A percentile compares a stretch with the other conserved stretches of the same genome.
phyloP scores from a whole-genome alignment of 2,888 invertebrate genomes.

The Molorchus minor region DNA sequence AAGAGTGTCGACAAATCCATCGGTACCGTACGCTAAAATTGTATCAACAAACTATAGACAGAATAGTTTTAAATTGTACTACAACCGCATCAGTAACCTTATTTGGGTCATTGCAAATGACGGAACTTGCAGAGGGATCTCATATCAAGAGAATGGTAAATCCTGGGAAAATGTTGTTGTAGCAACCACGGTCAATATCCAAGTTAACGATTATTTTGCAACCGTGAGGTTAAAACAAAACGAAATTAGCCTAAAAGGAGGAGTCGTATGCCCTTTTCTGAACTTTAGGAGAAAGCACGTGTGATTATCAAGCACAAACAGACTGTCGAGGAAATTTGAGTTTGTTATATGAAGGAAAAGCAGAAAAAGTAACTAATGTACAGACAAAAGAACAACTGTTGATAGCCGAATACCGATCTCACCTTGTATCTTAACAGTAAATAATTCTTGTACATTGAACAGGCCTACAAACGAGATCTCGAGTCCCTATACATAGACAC shows the following conservation, averaged over 20 bases:
- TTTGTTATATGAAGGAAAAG: no score
- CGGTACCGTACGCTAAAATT: no score
- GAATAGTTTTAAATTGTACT: conserved; percentile 17
- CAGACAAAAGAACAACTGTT: conserved; percentile 4
- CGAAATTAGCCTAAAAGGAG: conserved; percentile 25
- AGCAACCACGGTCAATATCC: conserved; percentile 26
- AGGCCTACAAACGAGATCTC: conserved; percentile 40
- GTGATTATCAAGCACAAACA: conserved; percentile 22
- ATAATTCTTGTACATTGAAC: conserved; percentile 49
- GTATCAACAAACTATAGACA: conserved; percentile 23
- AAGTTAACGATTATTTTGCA: conserved; percentile 27
- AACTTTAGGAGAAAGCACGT: conserved; percentile 29
- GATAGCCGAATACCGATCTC: conserved; percentile 25
- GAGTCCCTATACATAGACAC: no score
- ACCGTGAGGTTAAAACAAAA: conserved; percentile 28
- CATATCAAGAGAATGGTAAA: conserved; percentile 17
- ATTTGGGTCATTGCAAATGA: conserved; percentile 16
- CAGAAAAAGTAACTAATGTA: no score
- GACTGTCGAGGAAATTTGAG: no score
- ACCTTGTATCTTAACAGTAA: conserved; percentile 36
- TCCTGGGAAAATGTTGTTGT: conserved; percentile 32
- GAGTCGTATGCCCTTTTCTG: conserved; percentile 28
- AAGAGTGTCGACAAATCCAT: conserved; percentile 28
- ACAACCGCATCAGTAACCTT: conserved; percentile 25
- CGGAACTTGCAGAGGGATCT: conserved; percentile 23